A percentile compares a stretch with the other conserved stretches of the same genome.
Conservation (phyloP, 2,113 vertebrate species). For the Trematomus loennbergii region DNA sequence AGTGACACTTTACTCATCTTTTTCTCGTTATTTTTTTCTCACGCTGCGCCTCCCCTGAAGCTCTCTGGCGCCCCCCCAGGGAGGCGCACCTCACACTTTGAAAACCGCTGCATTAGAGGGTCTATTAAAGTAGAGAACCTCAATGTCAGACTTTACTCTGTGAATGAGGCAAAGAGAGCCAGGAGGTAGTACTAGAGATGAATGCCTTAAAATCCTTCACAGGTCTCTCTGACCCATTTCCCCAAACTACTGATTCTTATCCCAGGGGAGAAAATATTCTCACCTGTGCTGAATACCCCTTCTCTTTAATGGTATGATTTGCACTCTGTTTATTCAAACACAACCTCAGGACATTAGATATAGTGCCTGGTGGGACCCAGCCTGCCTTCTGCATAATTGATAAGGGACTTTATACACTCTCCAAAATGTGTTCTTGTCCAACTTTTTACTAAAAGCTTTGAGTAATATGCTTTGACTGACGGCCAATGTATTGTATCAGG, state of each 20-base stretch:
- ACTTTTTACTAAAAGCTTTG: constrained; percentile 10
- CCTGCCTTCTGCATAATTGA: constrained; percentile 35
- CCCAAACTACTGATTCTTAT: constrained; percentile 32
- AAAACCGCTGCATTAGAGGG: too few species aligned
- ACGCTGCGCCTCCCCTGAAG: too few species aligned
- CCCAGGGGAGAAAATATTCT: constrained; percentile 40
- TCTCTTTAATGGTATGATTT: constrained; percentile 38
- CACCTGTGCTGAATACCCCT: constrained; percentile 39
- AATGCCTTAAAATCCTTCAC: constrained; percentile 40
- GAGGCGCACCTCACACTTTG: too few species aligned
- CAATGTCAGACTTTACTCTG: constrained; percentile 11
- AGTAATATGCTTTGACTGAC: constrained; percentile 2
- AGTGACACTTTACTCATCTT: too few species aligned
- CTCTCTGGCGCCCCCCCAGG: too few species aligned
- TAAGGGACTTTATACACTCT: constrained; percentile 34
- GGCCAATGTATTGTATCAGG: neutral
- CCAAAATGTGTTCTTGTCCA: constrained; percentile 16
- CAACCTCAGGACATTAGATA: constrained; percentile 27
- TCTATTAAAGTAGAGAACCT: constrained; percentile 33
- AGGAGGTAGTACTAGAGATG: constrained; percentile 20
- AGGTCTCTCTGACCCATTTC: constrained; percentile 64
- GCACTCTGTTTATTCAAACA: constrained; percentile 26
- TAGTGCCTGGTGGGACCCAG: constrained; percentile 1
- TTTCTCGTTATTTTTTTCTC: too few species aligned
- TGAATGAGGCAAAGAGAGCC: constrained; percentile 30